These are phyloP conservation scores for Cremastinae sp. DNA, from an alignment of 2,888 invertebrate species.

Conservation along the genomic window DNA sequence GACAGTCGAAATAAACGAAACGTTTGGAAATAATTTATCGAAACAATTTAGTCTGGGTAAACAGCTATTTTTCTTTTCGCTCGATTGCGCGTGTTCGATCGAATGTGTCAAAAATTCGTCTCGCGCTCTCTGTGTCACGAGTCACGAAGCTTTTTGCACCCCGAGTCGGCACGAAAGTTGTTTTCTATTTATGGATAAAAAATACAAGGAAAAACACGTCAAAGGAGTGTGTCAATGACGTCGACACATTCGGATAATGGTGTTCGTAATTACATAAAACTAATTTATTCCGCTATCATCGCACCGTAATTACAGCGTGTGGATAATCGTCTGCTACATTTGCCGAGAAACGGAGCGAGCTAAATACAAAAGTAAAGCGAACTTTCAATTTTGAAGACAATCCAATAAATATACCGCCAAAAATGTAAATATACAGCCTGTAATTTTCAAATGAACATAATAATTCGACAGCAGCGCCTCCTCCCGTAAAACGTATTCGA, in stretches of 20 bases:
- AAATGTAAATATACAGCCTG: no score
- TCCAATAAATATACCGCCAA: no score
- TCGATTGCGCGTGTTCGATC: constrained; percentile 15
- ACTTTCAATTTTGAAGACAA: no score
- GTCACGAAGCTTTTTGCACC: constrained; percentile 5
- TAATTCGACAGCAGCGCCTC: constrained; percentile 17
- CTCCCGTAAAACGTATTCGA: constrained; percentile 5
- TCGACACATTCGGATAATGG: constrained; percentile 13
- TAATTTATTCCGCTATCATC: no score
- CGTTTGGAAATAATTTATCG: background rate
- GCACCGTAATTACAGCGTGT: no score
- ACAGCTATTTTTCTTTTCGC: constrained; percentile 10
- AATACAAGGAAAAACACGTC: background rate
- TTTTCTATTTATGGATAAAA: background rate
- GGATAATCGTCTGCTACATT: no score
- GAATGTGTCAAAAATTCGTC: constrained; percentile 22
- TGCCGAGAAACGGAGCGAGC: no score
- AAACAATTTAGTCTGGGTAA: constrained; percentile 31
- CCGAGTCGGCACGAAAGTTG: background rate
- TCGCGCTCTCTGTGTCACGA: constrained; percentile 45
- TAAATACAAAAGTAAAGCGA: no score
- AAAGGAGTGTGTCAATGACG: constrained; percentile 17
- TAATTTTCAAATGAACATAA: no score
- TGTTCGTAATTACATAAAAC: constrained; percentile 4
- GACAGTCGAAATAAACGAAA: no score